Conservation (phyloP, 2,113 vertebrate genomes). For the Nycticorax nycticorax region DNA sequence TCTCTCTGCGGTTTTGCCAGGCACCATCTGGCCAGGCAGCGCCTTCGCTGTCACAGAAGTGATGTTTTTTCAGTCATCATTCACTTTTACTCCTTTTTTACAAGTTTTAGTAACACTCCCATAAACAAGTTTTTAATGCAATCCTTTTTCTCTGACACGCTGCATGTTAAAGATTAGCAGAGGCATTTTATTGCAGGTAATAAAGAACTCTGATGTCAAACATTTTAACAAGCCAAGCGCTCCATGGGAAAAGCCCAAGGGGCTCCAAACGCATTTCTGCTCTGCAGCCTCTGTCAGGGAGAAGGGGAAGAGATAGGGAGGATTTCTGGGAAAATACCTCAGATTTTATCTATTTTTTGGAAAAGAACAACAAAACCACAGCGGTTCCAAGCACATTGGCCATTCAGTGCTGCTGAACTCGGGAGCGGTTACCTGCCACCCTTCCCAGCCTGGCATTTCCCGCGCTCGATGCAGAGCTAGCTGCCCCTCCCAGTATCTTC, state of each 20-base stretch:
- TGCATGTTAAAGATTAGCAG: slow-evolving; percentile 61
- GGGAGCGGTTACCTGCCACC: not conserved
- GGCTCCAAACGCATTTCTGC: not conserved
- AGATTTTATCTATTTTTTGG: not conserved
- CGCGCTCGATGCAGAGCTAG: accelerated
- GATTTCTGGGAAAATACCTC: slow-evolving; percentile 16
- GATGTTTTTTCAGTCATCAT: not conserved
- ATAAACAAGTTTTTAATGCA: slow-evolving; percentile 52
- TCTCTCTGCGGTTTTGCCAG: not conserved
- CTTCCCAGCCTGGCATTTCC: not conserved
- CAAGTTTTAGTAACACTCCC: slow-evolving; percentile 11
- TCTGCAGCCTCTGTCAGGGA: not conserved
- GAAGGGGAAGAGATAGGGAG: not conserved
- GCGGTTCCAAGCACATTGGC: not conserved
- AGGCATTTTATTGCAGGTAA: slow-evolving; percentile 55
- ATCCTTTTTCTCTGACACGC: slow-evolving; percentile 28
- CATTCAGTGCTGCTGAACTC: not conserved
- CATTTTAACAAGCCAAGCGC: slow-evolving; percentile 31
- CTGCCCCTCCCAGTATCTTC: no score
- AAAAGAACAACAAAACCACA: not conserved
- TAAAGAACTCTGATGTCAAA: slow-evolving; percentile 53
- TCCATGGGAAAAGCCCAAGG: slow-evolving; percentile 31
- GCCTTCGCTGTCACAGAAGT: not conserved
- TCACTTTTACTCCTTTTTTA: slow-evolving; percentile 41
- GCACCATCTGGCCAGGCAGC: not conserved